A percentile compares a stretch with the other conserved stretches of the same genome.
phyloP scores from a whole-genome alignment of 2,888 invertebrate species.

The Mellilla xanthometata region DNA sequence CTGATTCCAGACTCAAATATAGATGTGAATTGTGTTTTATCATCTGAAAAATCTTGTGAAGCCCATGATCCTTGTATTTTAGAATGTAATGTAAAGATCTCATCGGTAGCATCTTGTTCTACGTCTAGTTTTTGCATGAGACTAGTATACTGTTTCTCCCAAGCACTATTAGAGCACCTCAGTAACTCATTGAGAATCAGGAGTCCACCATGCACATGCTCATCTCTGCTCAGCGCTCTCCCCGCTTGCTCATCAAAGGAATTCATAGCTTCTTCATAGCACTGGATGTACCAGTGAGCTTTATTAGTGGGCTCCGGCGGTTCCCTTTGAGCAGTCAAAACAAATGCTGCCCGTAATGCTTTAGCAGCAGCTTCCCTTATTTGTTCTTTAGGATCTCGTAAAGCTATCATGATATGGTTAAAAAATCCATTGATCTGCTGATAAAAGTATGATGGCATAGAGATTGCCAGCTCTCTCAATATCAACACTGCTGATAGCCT shows the following conservation, averaged over 20 bases:
- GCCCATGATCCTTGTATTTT: constrained; percentile 64
- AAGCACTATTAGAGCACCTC: constrained; percentile 92
- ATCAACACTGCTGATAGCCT: constrained; percentile 96
- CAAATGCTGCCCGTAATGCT: constrained; percentile 95
- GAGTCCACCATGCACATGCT: constrained; percentile 95
- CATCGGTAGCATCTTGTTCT: constrained; percentile 72
- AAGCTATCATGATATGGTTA: constrained; percentile 94
- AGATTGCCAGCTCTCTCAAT: constrained; percentile 94
- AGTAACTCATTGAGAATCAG: constrained; percentile 96
- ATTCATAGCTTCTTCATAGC: constrained; percentile 93
- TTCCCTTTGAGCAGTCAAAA: constrained; percentile 97
- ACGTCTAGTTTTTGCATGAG: constrained; percentile 85
- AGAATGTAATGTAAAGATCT: constrained; percentile 77
- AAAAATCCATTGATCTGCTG: constrained; percentile 96
- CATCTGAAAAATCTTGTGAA: constrained; percentile 54
- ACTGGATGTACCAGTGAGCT: constrained; percentile 95
- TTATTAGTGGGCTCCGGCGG: constrained; percentile 93
- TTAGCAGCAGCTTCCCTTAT: constrained; percentile 96
- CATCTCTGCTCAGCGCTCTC: constrained; percentile 91
- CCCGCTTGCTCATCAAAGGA: constrained; percentile 86
- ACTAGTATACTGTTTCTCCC: constrained; percentile 91
- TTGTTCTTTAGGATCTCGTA: constrained; percentile 94
- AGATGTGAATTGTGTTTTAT: constrained; percentile 58
- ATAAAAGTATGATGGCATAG: constrained; percentile 98
- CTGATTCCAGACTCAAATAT: constrained; percentile 93